Evolutionary conservation across 2,797 vertebrate genomes (phyloP), one percentile per base, ranked within the genome.

Genomic region (Sebastes taczanowskii): DNA sequence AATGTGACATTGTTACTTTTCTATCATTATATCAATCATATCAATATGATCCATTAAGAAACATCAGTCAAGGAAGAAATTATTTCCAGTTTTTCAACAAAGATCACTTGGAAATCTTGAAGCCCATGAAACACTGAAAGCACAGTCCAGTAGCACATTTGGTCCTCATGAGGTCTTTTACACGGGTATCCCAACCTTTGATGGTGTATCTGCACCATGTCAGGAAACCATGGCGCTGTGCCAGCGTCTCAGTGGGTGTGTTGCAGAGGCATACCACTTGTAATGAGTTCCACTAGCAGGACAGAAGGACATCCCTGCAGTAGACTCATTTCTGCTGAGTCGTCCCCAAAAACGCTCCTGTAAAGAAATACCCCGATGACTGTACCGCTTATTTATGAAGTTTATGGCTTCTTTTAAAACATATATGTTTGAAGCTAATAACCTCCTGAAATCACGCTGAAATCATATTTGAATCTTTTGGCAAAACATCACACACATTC

Each of bases 401-500:
- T 94, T 91, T 84, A 92, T 75, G 4, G 78, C 88, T 29, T 78
- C 84, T 88, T 88, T 90, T 74, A 83, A 73, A 88, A 82, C 78
- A 49, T 49, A 49, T 49, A 78, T 35, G 67, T 87, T 85, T 87
- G 74, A 74, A 68, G 35, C 82, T 79, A 86, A 83, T 76, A 88
- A 81, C 78, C 75, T 78, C 77, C 70, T 66, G 64, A 86, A 90
- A 86, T 92, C 74, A 87, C 29, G 59, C 59, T 85, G 58, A 87
- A 93, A 91, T 91, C 77, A 91, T 91, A 88, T 90, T 85, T 86
- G 68, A 71, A 80, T 81, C 53, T 82, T 81, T 90, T 92, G 91
- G 90, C 89, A 81, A 74, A 85, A 84, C 91, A 89, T 94, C 92
- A 93, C 73, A 93, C 79, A 71, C 86, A 91, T 91, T 91, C 88